Percentiles rank a stretch among this genome's conserved stretches.
Conservation (phyloP, 2,113 vertebrate species). For the Microtus montanus region DNA sequence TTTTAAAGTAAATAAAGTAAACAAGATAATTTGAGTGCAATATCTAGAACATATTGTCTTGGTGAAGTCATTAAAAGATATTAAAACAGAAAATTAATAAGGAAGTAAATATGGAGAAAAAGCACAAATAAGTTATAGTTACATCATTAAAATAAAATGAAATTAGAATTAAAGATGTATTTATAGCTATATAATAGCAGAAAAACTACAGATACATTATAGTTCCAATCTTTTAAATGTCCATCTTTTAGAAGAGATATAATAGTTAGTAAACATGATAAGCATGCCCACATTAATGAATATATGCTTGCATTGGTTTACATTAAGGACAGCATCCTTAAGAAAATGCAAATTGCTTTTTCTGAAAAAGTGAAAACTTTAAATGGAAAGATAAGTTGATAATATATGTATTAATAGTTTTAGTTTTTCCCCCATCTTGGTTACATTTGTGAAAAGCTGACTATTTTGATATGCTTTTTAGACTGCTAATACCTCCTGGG, state of each 20-base stretch:
- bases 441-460: neutral
- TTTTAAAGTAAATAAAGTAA: neutral
- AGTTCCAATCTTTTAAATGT: neutral
- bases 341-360: constrained; percentile 31
- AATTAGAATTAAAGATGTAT: neutral
- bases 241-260: neutral
- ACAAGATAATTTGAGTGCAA: neutral
- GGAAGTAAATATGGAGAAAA: neutral
- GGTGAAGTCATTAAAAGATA: neutral
- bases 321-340: constrained; percentile 9
- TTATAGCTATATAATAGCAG: neutral
- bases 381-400: constrained; percentile 11
- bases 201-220: neutral
- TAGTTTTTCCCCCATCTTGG: neutral
- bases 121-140: neutral
- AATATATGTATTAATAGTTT: neutral
- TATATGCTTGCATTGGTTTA: constrained; percentile 19
- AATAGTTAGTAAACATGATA: neutral
- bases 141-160: neutral
- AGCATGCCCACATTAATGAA: constrained; percentile 11
- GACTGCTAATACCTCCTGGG: neutral
- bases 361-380: constrained; percentile 7
- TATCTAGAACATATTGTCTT: neutral
- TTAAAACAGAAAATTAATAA: neutral
- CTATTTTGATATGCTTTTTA: neutral